A percentile compares a stretch with the other conserved stretches of the same genome.
phyloP scores from a whole-genome alignment of 2,888 invertebrate genomes.

The Steinernema scapterisci region DNA sequence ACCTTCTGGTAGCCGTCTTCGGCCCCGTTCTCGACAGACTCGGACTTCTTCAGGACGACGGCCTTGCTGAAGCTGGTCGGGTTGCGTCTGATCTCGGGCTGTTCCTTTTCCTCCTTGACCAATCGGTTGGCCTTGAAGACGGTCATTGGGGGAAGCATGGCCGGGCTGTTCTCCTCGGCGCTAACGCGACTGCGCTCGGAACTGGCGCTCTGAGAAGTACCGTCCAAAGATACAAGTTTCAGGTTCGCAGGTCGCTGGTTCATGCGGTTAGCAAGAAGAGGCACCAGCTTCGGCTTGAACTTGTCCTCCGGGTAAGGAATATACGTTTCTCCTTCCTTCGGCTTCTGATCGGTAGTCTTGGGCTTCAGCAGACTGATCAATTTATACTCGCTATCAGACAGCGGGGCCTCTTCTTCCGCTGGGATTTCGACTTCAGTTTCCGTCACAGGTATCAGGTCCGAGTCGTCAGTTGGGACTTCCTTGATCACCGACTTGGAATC shows the following conservation, averaged over 20 bases:
- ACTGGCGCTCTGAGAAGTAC: not conserved
- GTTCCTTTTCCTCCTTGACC: not conserved
- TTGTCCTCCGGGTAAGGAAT: slow-evolving; percentile 23
- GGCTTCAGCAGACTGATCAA: not conserved
- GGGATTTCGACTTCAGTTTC: not conserved
- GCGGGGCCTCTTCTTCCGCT: not conserved
- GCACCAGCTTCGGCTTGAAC: slow-evolving; percentile 12
- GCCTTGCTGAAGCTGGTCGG: slow-evolving; percentile 21
- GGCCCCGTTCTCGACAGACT: slow-evolving; percentile 4
- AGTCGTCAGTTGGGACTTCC: slow-evolving; percentile 13
- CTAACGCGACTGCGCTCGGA: not conserved
- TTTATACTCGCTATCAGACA: not conserved
- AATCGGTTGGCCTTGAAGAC: slow-evolving; percentile 37
- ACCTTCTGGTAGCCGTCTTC: slow-evolving; percentile 24
- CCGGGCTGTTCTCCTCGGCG: slow-evolving; percentile 26
- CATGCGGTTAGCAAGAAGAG: not conserved
- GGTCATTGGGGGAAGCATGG: slow-evolving; percentile 40
- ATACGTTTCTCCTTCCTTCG: not conserved
- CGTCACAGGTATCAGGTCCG: not conserved
- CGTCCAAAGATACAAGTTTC: not conserved
- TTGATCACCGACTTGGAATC: not conserved
- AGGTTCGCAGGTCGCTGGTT: not conserved
- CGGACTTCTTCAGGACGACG: slow-evolving; percentile 12
- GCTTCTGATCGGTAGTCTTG: not conserved
- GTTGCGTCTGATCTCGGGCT: slow-evolving; percentile 2